Evolutionary conservation across 2,888 invertebrate genomes (phyloP), one percentile per base, ranked within the genome.

Genomic region (Vesta saturnalis): DNA sequence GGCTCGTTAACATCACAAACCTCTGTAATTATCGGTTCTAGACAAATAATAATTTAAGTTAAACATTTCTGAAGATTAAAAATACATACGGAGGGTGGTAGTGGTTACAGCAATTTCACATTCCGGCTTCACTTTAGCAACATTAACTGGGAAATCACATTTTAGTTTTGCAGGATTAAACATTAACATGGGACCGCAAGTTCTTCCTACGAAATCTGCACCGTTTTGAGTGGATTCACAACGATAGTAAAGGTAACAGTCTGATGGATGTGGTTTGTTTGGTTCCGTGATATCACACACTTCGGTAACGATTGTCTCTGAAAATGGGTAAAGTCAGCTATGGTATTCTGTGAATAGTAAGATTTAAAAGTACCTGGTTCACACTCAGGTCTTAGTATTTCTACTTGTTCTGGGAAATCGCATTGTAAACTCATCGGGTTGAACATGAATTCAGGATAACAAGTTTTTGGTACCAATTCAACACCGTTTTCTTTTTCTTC

Each of bases 401-500:
- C 52, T 1, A 52, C 52, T 16, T 52, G 18, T 12, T 52, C 21
- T 18, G 52, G 52, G 21, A 52, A 52, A 1, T 52, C 52, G 52
- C 52, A 52, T 52, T 21, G 3, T 52, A 52, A n/a, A 3, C 19
- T 12, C 3, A 52, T 19, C 12, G 52, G 16, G 19, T 52, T 21
- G 12, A 52, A 52, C 52, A 52, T 52, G n/a, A 52, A 19, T n/a
- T 19, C 21, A 2, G 52, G 52, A n/a, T 21, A 18, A 52, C 52
- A 52, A 5, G 52, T 52, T 4, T 21, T 18, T 2, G 5, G 8
- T 19, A 21, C 52, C 2, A 52, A 19, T 3, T 19, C 52, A 19
- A 1, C 1, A 19, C 19, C 19, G 8, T 1, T 19, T n/a, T 21
- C 52, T 12, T 2, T 52, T 52, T 52, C 52, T 52, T 52, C 21